Percentiles rank a stretch among this genome's conserved stretches.
Evolutionary conservation across 2,797 vertebrate genomes (phyloP).

Genomic region (Rhinophrynus dorsalis): DNA sequence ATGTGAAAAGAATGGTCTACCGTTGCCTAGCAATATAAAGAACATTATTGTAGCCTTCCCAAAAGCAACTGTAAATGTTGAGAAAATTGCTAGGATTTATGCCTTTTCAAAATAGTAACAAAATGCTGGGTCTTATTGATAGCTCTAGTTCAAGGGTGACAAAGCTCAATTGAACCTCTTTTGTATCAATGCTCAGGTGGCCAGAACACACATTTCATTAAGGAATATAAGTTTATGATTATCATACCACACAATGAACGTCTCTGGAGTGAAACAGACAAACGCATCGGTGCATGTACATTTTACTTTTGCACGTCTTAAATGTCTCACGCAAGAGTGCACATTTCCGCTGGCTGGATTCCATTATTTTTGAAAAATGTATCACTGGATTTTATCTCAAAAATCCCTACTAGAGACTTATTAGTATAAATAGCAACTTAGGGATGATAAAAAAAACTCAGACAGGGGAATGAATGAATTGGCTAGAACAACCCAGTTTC

Average conservation of each 20-base stretch:
- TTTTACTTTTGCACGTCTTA: too few species aligned
- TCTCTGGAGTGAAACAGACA: background rate
- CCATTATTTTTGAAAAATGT: too few species aligned
- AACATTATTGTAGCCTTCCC: slow-evolving; percentile 38
- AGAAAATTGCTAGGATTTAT: slow-evolving; percentile 24
- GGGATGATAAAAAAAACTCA: too few species aligned
- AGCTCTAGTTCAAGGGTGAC: slow-evolving; percentile 31
- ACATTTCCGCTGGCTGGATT: too few species aligned
- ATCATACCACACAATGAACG: background rate
- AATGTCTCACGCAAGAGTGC: too few species aligned
- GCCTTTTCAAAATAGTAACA: slow-evolving; percentile 33
- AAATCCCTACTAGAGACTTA: too few species aligned
- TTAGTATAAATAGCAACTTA: too few species aligned
- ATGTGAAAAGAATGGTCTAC: slow-evolving; percentile 60
- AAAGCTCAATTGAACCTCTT: slow-evolving; percentile 6
- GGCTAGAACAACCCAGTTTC: too few species aligned
- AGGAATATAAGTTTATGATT: background rate
- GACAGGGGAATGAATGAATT: too few species aligned
- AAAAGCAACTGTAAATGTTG: background rate
- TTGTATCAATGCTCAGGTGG: slow-evolving; percentile 52
- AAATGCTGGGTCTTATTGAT: slow-evolving; percentile 24
- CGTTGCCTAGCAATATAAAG: slow-evolving; percentile 76
- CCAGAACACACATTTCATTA: slow-evolving; percentile 53
- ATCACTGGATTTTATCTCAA: too few species aligned
- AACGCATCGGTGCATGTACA: too few species aligned